Evolutionary conservation across 2,888 invertebrate species (phyloP).

Genomic region (Tromatobia lineatoria): DNA sequence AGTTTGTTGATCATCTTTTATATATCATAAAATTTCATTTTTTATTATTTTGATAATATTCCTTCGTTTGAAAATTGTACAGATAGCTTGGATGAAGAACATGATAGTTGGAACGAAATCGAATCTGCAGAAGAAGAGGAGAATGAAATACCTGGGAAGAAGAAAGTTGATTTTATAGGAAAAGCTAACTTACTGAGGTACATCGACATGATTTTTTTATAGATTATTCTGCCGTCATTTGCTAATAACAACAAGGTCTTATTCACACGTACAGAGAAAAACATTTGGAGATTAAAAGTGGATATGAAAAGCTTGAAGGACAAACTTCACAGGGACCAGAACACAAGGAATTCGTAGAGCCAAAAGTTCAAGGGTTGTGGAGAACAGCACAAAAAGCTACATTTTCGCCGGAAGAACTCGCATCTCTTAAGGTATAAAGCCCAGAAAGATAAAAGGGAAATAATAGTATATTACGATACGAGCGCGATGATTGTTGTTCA

Average conservation of each 20-base stretch:
- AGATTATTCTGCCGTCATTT: neutral
- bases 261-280: slow-evolving; percentile 87
- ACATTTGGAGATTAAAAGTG: slow-evolving; percentile 91
- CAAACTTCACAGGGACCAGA: slow-evolving; percentile 92
- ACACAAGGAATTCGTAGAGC: slow-evolving; percentile 95
- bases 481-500: too few relatives aligned
- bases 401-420: slow-evolving; percentile 93
- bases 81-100: slow-evolving; percentile 91
- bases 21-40: slow-evolving; percentile 20
- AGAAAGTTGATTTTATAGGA: slow-evolving; percentile 89
- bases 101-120: slow-evolving; percentile 91
- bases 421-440: slow-evolving; percentile 90
- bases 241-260: slow-evolving; percentile 5
- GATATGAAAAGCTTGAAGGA: slow-evolving; percentile 92
- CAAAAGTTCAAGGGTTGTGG: slow-evolving; percentile 96
- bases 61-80: slow-evolving; percentile 52
- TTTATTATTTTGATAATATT: neutral
- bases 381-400: slow-evolving; percentile 92
- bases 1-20: slow-evolving; percentile 86
- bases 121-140: slow-evolving; percentile 87
- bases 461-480: too few relatives aligned
- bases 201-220: slow-evolving; percentile 1
- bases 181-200: slow-evolving; percentile 89
- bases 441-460: neutral
- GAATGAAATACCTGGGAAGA: slow-evolving; percentile 86